Conservation (phyloP, 2,888 invertebrate species). For the Tenthredo mesomela region DNA sequence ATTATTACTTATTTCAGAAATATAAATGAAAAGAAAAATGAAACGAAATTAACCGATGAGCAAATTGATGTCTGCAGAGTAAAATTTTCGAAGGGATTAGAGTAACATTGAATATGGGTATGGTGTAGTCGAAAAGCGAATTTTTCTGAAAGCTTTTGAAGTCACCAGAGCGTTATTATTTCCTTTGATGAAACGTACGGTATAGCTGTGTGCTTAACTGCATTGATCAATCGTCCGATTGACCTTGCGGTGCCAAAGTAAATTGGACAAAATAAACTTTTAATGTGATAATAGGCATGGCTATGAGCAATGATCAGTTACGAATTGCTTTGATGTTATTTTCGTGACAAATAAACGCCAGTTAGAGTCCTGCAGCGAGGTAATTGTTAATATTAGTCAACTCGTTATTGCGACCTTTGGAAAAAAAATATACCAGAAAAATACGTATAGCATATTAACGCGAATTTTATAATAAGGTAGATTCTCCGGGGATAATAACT, state of each 20-base stretch:
- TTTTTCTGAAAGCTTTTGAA: neutral
- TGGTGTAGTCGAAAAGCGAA: neutral
- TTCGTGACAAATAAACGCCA: neutral
- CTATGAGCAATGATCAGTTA: neutral
- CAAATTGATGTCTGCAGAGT: neutral
- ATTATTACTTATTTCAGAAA: neutral
- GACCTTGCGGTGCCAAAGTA: conserved; percentile 6
- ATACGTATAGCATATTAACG: too few species aligned
- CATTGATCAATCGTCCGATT: conserved; percentile 25
- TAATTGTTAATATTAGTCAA: conserved; percentile 16
- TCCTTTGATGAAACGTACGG: neutral
- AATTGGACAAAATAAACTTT: conserved; percentile 15
- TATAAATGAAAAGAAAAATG: neutral
- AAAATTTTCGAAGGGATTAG: neutral
- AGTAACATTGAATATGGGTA: neutral
- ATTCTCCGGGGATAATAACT: neutral
- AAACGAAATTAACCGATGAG: neutral
- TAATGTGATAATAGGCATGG: neutral
- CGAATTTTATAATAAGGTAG: neutral
- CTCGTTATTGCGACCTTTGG: neutral
- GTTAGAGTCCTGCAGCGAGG: neutral
- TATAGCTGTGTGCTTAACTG: conserved; percentile 7
- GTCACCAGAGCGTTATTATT: neutral
- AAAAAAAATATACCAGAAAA: neutral
- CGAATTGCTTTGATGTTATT: conserved; percentile 18